Conservation (phyloP, 2,113 vertebrate species). For the Oophaga pumilio region DNA sequence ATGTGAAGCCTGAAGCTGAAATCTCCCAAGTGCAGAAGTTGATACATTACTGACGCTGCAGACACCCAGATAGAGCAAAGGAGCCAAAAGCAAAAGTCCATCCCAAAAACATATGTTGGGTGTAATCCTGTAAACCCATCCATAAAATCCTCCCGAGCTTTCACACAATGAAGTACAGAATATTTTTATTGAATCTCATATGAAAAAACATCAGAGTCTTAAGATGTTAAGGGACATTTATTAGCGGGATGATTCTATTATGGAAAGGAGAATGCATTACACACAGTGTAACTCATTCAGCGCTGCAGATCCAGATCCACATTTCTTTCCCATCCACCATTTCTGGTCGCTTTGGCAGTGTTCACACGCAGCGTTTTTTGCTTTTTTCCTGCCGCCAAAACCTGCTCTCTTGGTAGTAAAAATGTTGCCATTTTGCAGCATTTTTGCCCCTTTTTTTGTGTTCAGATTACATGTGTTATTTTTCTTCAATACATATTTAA, state of each 20-base stretch:
- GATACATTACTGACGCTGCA: conserved; percentile 22
- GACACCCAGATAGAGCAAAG: background rate
- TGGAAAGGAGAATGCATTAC: background rate
- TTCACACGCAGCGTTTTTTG: no score
- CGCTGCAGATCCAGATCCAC: background rate
- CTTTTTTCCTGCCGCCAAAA: no score
- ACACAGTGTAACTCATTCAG: background rate
- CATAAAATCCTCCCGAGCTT: conserved; percentile 10
- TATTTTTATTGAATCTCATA: background rate
- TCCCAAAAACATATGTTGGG: conserved; percentile 32
- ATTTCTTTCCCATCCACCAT: background rate
- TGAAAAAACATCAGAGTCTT: conserved; percentile 6
- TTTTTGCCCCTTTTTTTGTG: no score
- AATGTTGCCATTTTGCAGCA: no score
- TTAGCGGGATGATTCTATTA: background rate
- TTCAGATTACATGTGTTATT: no score
- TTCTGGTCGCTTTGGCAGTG: background rate
- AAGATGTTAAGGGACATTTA: background rate
- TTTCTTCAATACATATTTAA: no score
- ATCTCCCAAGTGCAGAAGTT: conserved; percentile 9
- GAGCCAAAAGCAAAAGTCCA: conserved; percentile 11
- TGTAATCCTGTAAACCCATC: conserved; percentile 17
- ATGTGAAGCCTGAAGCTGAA: background rate
- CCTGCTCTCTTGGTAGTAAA: no score
- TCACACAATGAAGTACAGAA: background rate